Evolutionary conservation across 1,140 invertebrate species (phyloP), one percentile per base, ranked within the genome.

Genomic region (Micrasema minimum): DNA sequence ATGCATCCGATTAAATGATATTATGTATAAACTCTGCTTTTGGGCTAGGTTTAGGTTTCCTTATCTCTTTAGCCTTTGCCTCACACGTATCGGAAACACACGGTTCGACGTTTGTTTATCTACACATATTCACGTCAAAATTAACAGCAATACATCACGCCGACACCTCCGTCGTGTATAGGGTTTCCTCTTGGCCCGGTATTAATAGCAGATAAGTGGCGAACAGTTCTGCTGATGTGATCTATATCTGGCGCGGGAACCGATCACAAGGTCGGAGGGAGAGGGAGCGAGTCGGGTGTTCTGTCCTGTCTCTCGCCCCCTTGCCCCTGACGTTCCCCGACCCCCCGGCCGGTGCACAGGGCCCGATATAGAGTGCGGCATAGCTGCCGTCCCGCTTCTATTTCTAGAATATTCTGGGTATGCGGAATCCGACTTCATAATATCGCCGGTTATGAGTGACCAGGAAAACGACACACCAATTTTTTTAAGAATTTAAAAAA

Each of bases 361-460:
- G 43, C 71, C 66, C 37, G 69, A 73, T 73, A 69, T 73, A 73
- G 71, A 68, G 66, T 55, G 48, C 38, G 46, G 37, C 65, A 69
- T 59, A 69, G 66, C 53, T 59, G 48, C 43, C 59, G 41, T 53
- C 53, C 53, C 31, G 66, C 45, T 46, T 51, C 66, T 69, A 69
- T 69, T 69, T 69, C 53, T 59, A 59, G 66, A 59, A 57, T 53
- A 41, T 64, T 53, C 65, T 41, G 66, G 38, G 51, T 61, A 69
- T 69, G 48, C 23, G 50, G 50, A 67, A 55, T 51, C 38, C 50
- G 50, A 55, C 18, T 55, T 59, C 55, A 31, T 51, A 66, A 31
- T 31, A 31, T 31, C 35, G 46, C 50, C 10, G 43, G 62, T 43
- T 31, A 22, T 35, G 50, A n/a, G 22, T 57, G 65, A 67, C 35